Evolutionary conservation across 2,113 vertebrate species (phyloP).

Genomic region (Labrus mixtus): DNA sequence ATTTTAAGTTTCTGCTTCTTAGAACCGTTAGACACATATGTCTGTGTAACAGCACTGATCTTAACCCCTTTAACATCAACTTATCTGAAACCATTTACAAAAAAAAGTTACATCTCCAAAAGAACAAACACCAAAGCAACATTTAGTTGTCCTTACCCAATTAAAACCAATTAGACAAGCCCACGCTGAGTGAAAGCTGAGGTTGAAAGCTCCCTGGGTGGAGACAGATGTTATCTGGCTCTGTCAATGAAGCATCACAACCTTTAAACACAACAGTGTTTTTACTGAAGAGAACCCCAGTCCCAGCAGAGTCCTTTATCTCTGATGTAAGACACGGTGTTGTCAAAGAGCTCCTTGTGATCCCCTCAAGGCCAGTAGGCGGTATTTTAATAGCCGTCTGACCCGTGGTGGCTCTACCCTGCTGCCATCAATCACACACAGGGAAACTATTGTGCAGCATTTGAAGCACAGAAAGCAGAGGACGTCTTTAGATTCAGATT

Average conservation of each 20-base stretch:
- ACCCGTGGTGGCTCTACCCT: conserved; percentile 85
- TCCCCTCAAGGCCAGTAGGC: conserved; percentile 78
- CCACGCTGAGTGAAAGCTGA: conserved; percentile 59
- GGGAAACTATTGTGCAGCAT: conserved; percentile 87
- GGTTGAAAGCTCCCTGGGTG: conserved; percentile 42
- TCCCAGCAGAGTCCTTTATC: conserved; percentile 59
- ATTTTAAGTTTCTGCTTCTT: neutral
- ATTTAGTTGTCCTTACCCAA: conserved; percentile 43
- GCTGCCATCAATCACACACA: conserved; percentile 88
- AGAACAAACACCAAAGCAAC: conserved; percentile 29
- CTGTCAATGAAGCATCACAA: conserved; percentile 31
- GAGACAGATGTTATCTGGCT: conserved; percentile 67
- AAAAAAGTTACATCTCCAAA: conserved; percentile 34
- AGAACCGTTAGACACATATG: neutral
- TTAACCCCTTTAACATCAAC: no score
- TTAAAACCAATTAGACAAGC: conserved; percentile 63
- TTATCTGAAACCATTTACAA: conserved; percentile 5
- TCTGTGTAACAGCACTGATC: neutral
- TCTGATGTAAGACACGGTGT: conserved; percentile 74
- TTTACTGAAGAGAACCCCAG: conserved; percentile 48
- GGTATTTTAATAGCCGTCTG: conserved; percentile 89
- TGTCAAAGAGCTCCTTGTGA: conserved; percentile 88
- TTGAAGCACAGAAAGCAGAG: conserved; percentile 67
- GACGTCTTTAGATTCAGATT: no score
- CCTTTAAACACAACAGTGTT: conserved; percentile 66